Evolutionary conservation across 1,140 invertebrate genomes (phyloP), one percentile per base, ranked within the genome.

Genomic region (Hestina assimilis): DNA sequence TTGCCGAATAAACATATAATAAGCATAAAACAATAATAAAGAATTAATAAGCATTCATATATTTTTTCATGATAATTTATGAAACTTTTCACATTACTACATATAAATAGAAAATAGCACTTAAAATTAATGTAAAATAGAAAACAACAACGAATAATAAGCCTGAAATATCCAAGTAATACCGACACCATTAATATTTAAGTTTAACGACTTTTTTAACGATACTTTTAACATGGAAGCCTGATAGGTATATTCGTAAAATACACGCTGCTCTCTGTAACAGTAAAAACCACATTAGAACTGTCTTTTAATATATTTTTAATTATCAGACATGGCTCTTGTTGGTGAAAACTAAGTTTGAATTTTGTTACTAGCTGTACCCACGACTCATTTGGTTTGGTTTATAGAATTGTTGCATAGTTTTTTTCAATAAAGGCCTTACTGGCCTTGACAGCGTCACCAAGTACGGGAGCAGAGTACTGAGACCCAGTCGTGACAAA

Each of bases 151-250:
- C 38, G 26, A 45, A 58, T 43, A 58, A 50, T 58, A 51, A 58
- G 45, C 35, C 46, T 35, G 40, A 33, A 58, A 48, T 58, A 42
- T 41, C 55, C 41, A 42, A 26, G 40, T 50, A 43, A 66, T 55
- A 60, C 57, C 46, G 52, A 52, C 53, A 42, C 47, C 64, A 57
- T 67, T 59, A 63, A 63, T 67, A 63, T 67, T 67, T 63, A 63
- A 59, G 53, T 57, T 60, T 56, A 63, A 59, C 56, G 65, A 63
- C 26, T 31, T 52, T 59, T 63, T 67, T 67, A 63, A 67, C 59
- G 54, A 61, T 61, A 61, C 63, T 57, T 65, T 57, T 60, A 60
- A 59, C 56, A 61, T 52, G 59, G 12, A 66, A 58, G 50, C 54
- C 46, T 56, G 20, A 52, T 52, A 52, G 50, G 35, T 41, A 42